These are phyloP conservation scores for Rhinichthys klamathensis DNA, from an alignment of 2,113 vertebrate species.

Conservation along the genomic window DNA sequence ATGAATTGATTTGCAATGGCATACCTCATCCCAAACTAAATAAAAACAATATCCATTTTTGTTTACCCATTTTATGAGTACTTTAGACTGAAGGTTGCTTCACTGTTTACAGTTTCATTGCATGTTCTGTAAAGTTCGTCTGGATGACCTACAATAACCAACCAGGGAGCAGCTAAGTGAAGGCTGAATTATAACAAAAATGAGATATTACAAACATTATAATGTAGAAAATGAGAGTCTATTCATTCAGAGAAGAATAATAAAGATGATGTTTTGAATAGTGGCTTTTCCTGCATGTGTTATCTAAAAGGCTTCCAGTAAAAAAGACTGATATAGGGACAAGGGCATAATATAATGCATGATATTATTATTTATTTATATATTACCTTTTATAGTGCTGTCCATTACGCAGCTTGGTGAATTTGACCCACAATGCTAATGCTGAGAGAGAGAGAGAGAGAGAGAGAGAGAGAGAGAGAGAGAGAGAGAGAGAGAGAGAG, in stretches of 20 bases:
- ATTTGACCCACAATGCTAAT: conserved; percentile 8
- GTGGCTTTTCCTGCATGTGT: conserved; percentile 7
- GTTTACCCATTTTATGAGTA: background rate
- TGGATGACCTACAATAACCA: background rate
- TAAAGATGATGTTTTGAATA: conserved; percentile 8
- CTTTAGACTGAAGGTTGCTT: background rate
- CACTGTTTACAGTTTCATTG: background rate
- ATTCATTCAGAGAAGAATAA: conserved; percentile 19
- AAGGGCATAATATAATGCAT: conserved; percentile 5
- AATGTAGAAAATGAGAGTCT: conserved; percentile 36
- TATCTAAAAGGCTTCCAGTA: background rate
- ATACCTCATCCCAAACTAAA: background rate
- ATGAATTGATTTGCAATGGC: background rate
- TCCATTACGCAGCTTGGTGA: background rate
- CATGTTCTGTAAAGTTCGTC: background rate
- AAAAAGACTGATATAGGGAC: conserved; percentile 6
- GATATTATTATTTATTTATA: background rate
- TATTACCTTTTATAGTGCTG: conserved; percentile 2
- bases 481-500: background rate
- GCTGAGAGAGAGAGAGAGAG: background rate
- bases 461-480: background rate
- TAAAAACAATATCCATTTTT: background rate
- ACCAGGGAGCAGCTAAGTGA: background rate
- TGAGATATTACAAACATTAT: conserved; percentile 43
- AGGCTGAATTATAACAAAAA: conserved; percentile 54